phyloP scores from a whole-genome alignment of 2,113 vertebrate species.

The Anthoscopus minutus region DNA sequence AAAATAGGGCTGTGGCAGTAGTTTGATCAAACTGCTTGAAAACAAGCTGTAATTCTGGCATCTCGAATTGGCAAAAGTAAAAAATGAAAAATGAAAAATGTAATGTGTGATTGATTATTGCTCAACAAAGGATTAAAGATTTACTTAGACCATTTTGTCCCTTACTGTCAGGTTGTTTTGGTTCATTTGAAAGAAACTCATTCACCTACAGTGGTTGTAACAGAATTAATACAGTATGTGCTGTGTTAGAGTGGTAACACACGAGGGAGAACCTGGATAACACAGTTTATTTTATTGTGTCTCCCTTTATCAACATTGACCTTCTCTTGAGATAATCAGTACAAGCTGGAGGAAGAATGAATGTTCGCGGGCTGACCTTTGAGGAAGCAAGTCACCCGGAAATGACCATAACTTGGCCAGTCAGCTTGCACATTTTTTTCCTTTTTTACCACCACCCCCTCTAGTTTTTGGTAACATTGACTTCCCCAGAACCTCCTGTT shows the following conservation, averaged over 20 bases:
- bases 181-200: neutral
- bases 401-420: conserved; percentile 66
- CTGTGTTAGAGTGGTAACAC: neutral
- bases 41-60: neutral
- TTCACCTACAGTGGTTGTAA: neutral
- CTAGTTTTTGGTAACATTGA: conserved; percentile 16
- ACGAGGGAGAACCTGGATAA: conserved; percentile 42
- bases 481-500: conserved; percentile 53
- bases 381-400: conserved; percentile 76
- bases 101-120: neutral
- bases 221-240: neutral
- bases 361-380: conserved; percentile 70
- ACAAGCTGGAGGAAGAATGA: conserved; percentile 72
- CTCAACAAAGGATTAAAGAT: neutral
- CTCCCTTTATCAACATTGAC: conserved; percentile 75
- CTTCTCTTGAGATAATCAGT: conserved; percentile 74
- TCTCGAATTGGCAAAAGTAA: neutral
- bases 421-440: conserved; percentile 43
- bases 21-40: neutral
- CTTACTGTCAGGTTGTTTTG: neutral
- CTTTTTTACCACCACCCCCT: neutral
- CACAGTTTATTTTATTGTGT: conserved; percentile 72
- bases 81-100: no score
- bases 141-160: neutral
- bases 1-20: neutral